Conservation (phyloP, 2,888 invertebrate species). For the Dryocosmus kuriphilus region DNA sequence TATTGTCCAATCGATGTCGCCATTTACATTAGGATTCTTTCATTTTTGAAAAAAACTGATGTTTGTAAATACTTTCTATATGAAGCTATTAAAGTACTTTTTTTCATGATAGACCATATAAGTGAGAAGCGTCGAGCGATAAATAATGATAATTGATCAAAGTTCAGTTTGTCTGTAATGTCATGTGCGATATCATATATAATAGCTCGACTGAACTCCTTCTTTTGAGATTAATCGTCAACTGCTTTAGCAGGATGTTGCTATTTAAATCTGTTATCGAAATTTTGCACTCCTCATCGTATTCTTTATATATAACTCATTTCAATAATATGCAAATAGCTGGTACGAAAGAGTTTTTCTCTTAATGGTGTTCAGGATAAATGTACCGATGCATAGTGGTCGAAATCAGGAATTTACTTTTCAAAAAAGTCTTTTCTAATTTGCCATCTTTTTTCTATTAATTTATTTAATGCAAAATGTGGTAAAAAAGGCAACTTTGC, state of each 20-base stretch:
- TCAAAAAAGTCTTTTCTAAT: too few relatives aligned
- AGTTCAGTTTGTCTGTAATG: neutral
- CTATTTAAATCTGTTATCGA: neutral
- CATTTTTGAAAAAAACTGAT: neutral
- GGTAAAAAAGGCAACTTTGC: too few relatives aligned
- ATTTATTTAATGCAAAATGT: too few relatives aligned
- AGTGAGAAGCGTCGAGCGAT: neutral
- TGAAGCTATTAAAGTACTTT: neutral
- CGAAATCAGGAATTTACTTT: too few relatives aligned
- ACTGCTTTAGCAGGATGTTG: neutral
- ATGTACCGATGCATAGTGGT: too few relatives aligned
- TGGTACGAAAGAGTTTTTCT: too few relatives aligned
- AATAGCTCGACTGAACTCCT: neutral
- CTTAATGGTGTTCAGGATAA: too few relatives aligned
- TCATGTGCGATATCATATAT: neutral
- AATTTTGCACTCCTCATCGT: neutral
- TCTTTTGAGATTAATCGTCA: neutral
- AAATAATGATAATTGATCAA: neutral
- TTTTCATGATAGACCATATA: neutral
- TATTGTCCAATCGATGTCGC: too few relatives aligned
- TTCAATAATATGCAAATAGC: neutral
- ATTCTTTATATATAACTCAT: slow-evolving; percentile 3
- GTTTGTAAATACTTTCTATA: neutral
- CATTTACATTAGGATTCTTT: too few relatives aligned
- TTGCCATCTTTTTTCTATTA: too few relatives aligned